phyloP scores from a whole-genome alignment of 30 jellyfish, hydroid and myxozoan species.

The Sanderia malayensis region DNA sequence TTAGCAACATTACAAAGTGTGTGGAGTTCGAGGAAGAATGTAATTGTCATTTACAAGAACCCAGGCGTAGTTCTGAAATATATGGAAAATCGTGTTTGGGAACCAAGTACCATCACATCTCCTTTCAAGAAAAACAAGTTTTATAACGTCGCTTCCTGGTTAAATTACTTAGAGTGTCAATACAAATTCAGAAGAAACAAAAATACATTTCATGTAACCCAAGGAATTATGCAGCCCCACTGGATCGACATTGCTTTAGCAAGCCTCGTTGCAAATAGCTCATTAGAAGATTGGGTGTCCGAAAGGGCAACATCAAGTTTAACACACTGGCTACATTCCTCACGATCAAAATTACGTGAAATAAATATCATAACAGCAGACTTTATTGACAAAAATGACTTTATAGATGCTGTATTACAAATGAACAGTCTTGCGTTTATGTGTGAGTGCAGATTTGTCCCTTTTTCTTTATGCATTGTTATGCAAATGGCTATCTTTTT shows the following conservation, averaged over 20 bases:
- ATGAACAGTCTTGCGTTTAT: too few relatives aligned
- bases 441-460: too few relatives aligned
- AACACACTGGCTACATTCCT: constrained; percentile 33
- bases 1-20: constrained; percentile 1
- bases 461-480: too few relatives aligned
- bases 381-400: constrained; percentile 42
- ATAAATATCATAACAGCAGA: constrained; percentile 68
- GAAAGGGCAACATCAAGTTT: constrained; percentile 44
- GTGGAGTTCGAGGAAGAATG: constrained; percentile 19
- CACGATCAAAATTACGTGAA: constrained; percentile 31
- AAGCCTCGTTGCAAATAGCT: constrained; percentile 35
- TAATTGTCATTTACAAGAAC: constrained; percentile 19
- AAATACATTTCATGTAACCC: constrained; percentile 60
- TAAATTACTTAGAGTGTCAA: constrained; percentile 12
- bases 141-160: constrained; percentile 41
- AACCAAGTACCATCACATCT: constrained; percentile 18
- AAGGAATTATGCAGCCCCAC: constrained; percentile 82
- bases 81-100: background rate
- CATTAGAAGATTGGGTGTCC: constrained; percentile 44
- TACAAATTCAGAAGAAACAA: constrained; percentile 14
- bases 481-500: too few relatives aligned
- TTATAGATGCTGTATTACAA: constrained; percentile 41
- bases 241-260: constrained; percentile 54
- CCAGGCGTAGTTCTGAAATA: background rate
- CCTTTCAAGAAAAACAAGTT: constrained; percentile 42